phyloP scores from a whole-genome alignment of 2,888 invertebrate species.

The Mesodorylaimus sp. region DNA sequence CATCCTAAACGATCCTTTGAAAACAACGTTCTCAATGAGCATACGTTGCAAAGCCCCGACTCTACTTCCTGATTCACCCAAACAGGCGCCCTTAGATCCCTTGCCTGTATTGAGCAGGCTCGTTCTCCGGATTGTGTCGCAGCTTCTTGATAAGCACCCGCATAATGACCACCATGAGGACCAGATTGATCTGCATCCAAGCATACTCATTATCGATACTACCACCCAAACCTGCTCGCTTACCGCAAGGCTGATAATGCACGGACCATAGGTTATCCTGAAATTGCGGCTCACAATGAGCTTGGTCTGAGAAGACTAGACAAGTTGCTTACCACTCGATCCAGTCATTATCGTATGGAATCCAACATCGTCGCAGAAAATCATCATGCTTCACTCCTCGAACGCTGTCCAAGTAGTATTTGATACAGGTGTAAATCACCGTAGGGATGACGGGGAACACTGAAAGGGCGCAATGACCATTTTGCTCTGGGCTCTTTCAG shows the following conservation, averaged over 20 bases:
- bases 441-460: constrained; percentile 31
- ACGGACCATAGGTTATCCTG: constrained; percentile 31
- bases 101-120: constrained; percentile 37
- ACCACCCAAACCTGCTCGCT: too few species aligned
- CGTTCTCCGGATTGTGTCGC: constrained; percentile 33
- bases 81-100: too few species aligned
- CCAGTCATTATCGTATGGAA: constrained; percentile 15
- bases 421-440: constrained; percentile 27
- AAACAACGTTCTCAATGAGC: too few species aligned
- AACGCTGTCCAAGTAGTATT: constrained; percentile 22
- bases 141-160: constrained; percentile 33
- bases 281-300: too few species aligned
- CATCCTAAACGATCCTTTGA: too few species aligned
- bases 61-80: too few species aligned
- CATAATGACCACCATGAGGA: constrained; percentile 29
- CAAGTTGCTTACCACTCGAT: too few species aligned
- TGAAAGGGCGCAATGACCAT: constrained; percentile 17
- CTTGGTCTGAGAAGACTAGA: too few species aligned
- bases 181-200: constrained; percentile 21
- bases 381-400: too few species aligned
- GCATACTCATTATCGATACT: constrained; percentile 8
- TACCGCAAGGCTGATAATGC: constrained; percentile 31
- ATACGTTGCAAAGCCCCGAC: too few species aligned
- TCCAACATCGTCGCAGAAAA: neutral
- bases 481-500: too few species aligned